These are phyloP conservation scores for Myotis vivesi DNA, from an alignment of 2,797 vertebrate genomes.

Conservation along the genomic window DNA sequence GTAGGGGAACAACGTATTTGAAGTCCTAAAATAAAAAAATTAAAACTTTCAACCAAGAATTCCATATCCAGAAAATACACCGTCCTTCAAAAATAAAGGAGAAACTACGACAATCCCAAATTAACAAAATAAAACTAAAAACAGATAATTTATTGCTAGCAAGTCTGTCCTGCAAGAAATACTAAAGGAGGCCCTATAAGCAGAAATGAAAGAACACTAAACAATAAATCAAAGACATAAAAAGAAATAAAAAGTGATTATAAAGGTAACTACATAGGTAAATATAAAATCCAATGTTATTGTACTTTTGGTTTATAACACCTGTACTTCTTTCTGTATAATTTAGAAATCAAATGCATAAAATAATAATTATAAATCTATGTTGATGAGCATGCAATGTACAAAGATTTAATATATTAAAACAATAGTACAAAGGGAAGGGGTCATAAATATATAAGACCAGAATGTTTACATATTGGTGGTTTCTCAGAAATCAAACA, in stretches of 20 bases:
- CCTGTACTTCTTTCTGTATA: background rate
- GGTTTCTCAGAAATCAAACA: conserved; percentile 4
- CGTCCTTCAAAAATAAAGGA: background rate
- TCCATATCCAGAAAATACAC: background rate
- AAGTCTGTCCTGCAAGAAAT: background rate
- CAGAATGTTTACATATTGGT: background rate
- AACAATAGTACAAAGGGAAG: background rate
- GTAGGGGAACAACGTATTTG: background rate
- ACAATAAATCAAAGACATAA: background rate
- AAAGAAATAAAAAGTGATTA: background rate
- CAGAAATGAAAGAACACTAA: background rate
- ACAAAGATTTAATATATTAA: background rate
- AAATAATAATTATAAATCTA: background rate
- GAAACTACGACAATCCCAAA: background rate
- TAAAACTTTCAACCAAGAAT: background rate
- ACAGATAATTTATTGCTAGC: background rate
- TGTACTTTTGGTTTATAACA: background rate
- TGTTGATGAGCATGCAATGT: background rate
- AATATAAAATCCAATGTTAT: background rate
- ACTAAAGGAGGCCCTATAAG: background rate
- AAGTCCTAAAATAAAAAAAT: background rate
- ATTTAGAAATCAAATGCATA: background rate
- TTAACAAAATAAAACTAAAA: background rate
- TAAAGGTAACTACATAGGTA: background rate
- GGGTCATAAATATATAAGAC: background rate